Evolutionary conservation across 2,113 vertebrate species (phyloP).

Genomic region (Heterotis niloticus): DNA sequence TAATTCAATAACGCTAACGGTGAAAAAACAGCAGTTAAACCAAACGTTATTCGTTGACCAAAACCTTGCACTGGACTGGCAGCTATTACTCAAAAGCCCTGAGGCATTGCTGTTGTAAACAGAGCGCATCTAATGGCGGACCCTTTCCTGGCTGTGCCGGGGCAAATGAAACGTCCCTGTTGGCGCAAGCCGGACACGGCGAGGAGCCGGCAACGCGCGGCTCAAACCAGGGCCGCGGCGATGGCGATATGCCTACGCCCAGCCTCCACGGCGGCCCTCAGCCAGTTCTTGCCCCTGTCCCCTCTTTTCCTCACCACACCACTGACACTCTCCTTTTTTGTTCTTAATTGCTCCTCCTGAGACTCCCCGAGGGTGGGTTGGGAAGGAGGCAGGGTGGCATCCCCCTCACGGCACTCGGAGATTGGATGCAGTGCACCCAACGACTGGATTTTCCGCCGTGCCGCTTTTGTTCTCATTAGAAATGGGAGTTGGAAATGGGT

Average conservation of each 20-base stretch:
- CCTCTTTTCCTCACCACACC: slow-evolving; percentile 35
- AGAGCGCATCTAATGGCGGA: background rate
- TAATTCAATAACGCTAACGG: background rate
- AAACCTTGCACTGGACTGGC: background rate
- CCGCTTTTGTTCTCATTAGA: slow-evolving; percentile 56
- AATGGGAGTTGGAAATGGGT: background rate
- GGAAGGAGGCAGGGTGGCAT: slow-evolving; percentile 28
- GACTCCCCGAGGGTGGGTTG: slow-evolving; percentile 46
- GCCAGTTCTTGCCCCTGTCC: slow-evolving; percentile 50
- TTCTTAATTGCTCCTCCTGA: slow-evolving; percentile 68
- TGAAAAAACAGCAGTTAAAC: background rate
- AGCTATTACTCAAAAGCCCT: background rate
- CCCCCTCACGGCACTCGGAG: slow-evolving; percentile 46
- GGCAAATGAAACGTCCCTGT: background rate
- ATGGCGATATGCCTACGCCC: too few relatives aligned
- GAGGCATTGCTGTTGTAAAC: background rate
- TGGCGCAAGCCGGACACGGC: background rate
- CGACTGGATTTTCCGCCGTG: slow-evolving; percentile 52
- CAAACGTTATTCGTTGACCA: background rate
- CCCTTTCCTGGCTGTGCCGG: background rate
- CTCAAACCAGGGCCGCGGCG: slow-evolving; percentile 36
- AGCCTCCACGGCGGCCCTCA: slow-evolving; percentile 35
- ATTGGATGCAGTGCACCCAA: slow-evolving; percentile 48
- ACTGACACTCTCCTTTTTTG: slow-evolving; percentile 66
- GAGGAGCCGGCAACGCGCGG: slow-evolving; percentile 28